Evolutionary conservation across 1,140 invertebrate species (phyloP).

Genomic region (Leptinotarsa defecta): DNA sequence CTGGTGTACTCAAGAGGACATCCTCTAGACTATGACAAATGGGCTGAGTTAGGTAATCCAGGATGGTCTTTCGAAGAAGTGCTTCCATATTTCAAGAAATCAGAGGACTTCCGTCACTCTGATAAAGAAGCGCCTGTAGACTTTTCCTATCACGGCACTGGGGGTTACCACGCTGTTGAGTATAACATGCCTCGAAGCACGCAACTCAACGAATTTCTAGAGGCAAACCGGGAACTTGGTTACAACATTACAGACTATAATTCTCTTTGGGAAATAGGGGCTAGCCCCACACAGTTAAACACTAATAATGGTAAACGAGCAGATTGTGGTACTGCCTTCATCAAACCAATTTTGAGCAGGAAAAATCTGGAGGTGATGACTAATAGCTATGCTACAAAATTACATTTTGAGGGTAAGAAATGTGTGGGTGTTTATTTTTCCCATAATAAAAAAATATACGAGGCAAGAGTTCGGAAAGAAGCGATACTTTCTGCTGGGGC

Average conservation of each 20-base stretch:
- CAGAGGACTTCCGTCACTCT: constrained; percentile 35
- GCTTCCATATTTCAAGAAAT: constrained; percentile 65
- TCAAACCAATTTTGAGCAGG: constrained; percentile 68
- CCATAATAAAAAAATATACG: constrained; percentile 56
- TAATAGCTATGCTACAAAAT: constrained; percentile 69
- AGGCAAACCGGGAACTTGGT: constrained; percentile 44
- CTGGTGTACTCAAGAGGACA: constrained; percentile 71
- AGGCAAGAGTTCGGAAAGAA: constrained; percentile 65
- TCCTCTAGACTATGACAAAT: constrained; percentile 67
- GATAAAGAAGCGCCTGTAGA: constrained; percentile 55
- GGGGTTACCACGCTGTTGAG: constrained; percentile 32
- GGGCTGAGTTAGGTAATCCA: constrained; percentile 68
- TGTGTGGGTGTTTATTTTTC: constrained; percentile 72
- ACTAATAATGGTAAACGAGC: constrained; percentile 64
- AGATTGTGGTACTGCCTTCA: constrained; percentile 74
- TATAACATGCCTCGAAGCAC: constrained; percentile 5
- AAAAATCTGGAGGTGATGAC: constrained; percentile 73
- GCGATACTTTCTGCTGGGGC: constrained; percentile 73
- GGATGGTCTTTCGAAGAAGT: constrained; percentile 72
- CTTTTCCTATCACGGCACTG: constrained; percentile 13
- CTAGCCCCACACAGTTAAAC: not conserved
- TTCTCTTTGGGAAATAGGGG: not conserved
- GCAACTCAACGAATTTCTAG: constrained; percentile 7
- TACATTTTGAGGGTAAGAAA: constrained; percentile 75
- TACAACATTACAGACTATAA: not conserved